Evolutionary conservation across 2,113 vertebrate species (phyloP), one percentile per base, ranked within the genome.

Genomic region (Pardalotus punctatus): DNA sequence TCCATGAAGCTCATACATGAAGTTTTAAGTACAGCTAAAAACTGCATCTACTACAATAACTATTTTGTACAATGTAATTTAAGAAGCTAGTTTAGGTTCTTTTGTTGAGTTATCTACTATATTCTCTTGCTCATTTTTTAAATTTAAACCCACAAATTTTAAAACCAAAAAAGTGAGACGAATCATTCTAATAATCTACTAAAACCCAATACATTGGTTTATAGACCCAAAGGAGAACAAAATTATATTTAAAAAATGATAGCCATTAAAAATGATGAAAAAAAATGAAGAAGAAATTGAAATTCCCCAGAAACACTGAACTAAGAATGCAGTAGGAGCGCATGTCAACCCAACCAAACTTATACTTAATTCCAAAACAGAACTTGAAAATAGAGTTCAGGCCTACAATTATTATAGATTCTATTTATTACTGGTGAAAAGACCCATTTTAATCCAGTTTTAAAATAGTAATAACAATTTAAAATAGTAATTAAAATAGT

Each of bases 1-100:
- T 8, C 9, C 16, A 50, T 0, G 0, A 81, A 73, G 20, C 1
- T 81, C 76, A 62, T 10, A 54, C 4, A 35, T 18, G 2, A 83
- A 61, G 8, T 10, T 45, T 51, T 29, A 61, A 33, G 40, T n/a
- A 88, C 12, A 77, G n/a, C 2, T 73, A 78, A 53, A 76, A 81
- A 3, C 7, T 40, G 14, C 21, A 33, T 22, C 35, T 82, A 35
- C 31, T 64, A 56, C 11, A 48, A 14, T 43, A 77, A 43, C 22
- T 29, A 14, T 12, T 28, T 40, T 1, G 5, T 48, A 47, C 8
- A 57, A 64, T 3, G 4, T 43, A 60, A 56, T 36, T 53, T 14
- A 27, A 60, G 72, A 76, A 13, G 3, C 1, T n/a, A 38, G 8
- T 40, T 71, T 40, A 60, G 4, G 1, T n/a, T 38, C 18, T 82